Evolutionary conservation across 2,113 vertebrate species (phyloP).

Genomic region (Pygoscelis antarcticus): DNA sequence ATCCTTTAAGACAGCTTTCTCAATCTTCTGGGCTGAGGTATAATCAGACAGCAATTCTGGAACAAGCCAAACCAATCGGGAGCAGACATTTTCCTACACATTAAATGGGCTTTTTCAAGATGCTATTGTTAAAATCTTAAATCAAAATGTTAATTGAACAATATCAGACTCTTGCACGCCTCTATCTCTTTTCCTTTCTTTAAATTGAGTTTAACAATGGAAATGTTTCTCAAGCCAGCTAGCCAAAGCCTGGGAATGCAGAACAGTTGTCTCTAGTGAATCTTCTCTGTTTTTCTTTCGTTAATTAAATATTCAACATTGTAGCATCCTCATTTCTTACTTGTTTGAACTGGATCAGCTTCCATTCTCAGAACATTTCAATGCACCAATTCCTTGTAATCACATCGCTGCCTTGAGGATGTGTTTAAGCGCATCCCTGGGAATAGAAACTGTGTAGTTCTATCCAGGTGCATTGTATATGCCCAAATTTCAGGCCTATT

Average conservation of each 20-base stretch:
- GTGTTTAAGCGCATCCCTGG: background rate
- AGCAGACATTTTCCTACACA: background rate
- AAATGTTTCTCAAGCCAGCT: conserved; percentile 20
- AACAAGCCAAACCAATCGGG: background rate
- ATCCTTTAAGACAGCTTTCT: conserved; percentile 14
- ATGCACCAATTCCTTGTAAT: conserved; percentile 44
- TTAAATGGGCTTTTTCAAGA: background rate
- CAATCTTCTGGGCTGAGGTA: background rate
- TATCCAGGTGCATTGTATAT: background rate
- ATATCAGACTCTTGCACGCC: background rate
- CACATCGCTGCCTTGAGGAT: conserved; percentile 16
- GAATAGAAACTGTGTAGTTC: background rate
- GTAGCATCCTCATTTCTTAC: conserved; percentile 55
- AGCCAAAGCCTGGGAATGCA: background rate
- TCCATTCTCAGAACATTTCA: conserved; percentile 36
- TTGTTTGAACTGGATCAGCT: conserved; percentile 65
- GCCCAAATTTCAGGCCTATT: background rate
- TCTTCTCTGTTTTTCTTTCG: conserved; percentile 39
- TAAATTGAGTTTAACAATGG: conserved; percentile 13
- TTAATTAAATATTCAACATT: conserved; percentile 60
- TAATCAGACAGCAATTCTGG: background rate
- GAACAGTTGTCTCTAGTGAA: conserved; percentile 30
- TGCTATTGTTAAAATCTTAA: background rate
- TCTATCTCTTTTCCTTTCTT: background rate
- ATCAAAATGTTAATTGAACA: conserved; percentile 29